Conservation (phyloP, 2,888 invertebrate species). For the Drosophila histrio region DNA sequence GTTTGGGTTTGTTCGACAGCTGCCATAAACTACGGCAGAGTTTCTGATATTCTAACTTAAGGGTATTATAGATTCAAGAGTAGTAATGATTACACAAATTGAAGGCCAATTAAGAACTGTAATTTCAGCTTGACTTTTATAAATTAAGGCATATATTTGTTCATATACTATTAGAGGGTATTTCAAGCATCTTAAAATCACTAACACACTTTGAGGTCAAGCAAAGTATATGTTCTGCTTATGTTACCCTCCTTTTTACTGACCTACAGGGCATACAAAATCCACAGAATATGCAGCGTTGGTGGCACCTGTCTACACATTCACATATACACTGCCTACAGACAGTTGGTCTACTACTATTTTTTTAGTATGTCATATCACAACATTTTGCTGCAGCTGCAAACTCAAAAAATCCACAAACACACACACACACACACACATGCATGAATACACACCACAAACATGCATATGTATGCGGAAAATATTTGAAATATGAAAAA, state of each 20-base stretch:
- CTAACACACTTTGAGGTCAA: too few species aligned
- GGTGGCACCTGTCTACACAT: constrained; percentile 20
- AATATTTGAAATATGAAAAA: constrained; percentile 39
- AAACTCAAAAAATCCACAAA: constrained; percentile 27
- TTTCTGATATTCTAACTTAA: not conserved
- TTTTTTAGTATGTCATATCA: constrained; percentile 14
- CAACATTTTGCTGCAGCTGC: constrained; percentile 27
- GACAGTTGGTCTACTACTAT: constrained; percentile 7
- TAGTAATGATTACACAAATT: not conserved
- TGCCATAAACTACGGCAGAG: constrained; percentile 2
- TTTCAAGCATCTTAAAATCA: too few species aligned
- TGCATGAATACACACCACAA: not conserved
- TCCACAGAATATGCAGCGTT: constrained; percentile 22
- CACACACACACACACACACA: constrained; percentile 12
- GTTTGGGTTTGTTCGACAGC: constrained; percentile 6
- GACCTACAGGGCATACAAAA: not conserved
- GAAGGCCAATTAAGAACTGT: too few species aligned
- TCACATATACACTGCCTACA: constrained; percentile 1
- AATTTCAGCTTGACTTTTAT: too few species aligned
- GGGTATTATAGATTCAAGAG: not conserved
- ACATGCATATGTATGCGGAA: constrained; percentile 1
- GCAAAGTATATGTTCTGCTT: too few species aligned
- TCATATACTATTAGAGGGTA: too few species aligned
- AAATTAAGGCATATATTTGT: too few species aligned
- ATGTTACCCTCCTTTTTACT: not conserved